These are phyloP conservation scores for Eulemur rufifrons DNA, from an alignment of 2,113 vertebrate species.

Conservation along the genomic window DNA sequence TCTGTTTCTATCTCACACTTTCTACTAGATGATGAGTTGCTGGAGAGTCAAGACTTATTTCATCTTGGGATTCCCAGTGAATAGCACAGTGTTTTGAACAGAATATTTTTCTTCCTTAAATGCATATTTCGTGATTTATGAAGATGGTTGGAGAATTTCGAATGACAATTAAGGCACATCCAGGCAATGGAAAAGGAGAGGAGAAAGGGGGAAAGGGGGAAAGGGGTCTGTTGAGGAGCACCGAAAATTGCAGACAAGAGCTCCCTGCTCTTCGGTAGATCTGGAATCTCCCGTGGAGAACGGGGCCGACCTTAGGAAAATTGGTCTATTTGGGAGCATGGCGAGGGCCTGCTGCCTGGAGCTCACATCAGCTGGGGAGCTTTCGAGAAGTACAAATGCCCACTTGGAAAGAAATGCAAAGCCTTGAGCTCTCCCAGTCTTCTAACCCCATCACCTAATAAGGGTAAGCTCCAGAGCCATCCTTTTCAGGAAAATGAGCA, in stretches of 20 bases:
- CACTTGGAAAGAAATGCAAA: not conserved
- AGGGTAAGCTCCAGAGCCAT: not conserved
- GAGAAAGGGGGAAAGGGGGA: not conserved
- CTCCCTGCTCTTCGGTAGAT: not conserved
- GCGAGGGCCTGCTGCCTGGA: rapidly evolving
- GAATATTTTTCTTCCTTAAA: not conserved
- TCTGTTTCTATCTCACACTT: not conserved
- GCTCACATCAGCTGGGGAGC: rapidly evolving
- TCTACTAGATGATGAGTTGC: not conserved
- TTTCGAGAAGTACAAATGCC: not conserved
- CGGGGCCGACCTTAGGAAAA: not conserved
- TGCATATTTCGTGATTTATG: not conserved
- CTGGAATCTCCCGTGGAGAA: not conserved
- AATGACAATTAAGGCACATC: not conserved
- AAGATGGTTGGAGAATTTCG: not conserved
- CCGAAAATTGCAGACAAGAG: not conserved
- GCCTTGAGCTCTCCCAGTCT: too few species aligned
- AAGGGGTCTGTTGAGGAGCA: not conserved
- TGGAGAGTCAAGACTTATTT: not conserved
- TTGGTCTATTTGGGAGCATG: rapidly evolving
- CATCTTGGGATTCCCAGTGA: not conserved
- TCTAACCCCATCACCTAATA: not conserved
- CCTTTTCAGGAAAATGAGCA: not conserved
- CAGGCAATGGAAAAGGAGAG: not conserved
- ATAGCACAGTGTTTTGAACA: not conserved